These are phyloP conservation scores for Paratrypauchen microcephalus DNA, from an alignment of 2,797 vertebrate genomes.

Conservation along the genomic window DNA sequence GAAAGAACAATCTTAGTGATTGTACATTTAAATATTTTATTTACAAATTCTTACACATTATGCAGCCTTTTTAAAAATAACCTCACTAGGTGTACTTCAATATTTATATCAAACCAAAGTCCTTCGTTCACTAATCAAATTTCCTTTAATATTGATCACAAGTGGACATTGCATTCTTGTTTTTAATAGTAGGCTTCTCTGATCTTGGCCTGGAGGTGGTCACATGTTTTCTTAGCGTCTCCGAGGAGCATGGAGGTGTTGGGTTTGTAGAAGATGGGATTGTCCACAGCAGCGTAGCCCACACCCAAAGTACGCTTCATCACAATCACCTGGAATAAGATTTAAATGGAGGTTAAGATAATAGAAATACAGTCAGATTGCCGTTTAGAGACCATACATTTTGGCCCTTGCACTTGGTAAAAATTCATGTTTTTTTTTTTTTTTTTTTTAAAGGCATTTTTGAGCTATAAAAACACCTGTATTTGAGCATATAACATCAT, in stretches of 20 bases:
- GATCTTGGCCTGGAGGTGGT: conserved; percentile 87
- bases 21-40: conserved; percentile 59
- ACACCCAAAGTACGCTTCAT: conserved; percentile 97
- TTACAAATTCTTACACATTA: conserved; percentile 64
- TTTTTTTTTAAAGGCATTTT: too few relatives aligned
- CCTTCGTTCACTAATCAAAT: neutral
- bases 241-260: conserved; percentile 96
- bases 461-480: too few relatives aligned
- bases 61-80: conserved; percentile 20
- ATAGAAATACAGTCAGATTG: too few relatives aligned
- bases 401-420: too few relatives aligned
- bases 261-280: conserved; percentile 98
- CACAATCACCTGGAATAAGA: conserved; percentile 84
- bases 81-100: conserved; percentile 16
- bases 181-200: conserved; percentile 71
- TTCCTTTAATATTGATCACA: neutral
- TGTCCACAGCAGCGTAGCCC: conserved; percentile 97
- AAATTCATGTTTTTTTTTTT: too few relatives aligned
- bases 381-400: too few relatives aligned
- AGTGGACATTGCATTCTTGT: conserved; percentile 10
- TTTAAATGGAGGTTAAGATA: neutral
- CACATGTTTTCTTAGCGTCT: conserved; percentile 98
- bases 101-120: conserved; percentile 22
- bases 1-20: conserved; percentile 1
- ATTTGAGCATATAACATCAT: too few relatives aligned